Evolutionary conservation across 2,797 vertebrate genomes (phyloP).

Genomic region (Lophius americanus): DNA sequence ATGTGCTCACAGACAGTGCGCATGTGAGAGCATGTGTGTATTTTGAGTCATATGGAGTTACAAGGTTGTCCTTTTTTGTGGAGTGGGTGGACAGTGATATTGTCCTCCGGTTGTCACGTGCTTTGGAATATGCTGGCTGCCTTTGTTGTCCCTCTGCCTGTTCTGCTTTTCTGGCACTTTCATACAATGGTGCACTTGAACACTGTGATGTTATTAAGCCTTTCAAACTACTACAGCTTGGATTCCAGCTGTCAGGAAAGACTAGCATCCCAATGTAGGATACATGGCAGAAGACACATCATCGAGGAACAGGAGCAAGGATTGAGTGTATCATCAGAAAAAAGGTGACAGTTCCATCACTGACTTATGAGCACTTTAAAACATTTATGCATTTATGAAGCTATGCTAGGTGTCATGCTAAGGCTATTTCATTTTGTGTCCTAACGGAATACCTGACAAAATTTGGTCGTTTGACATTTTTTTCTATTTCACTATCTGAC

Average conservation of each 20-base stretch:
- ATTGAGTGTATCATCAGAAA: conserved; percentile 58
- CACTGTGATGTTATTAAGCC: conserved; percentile 82
- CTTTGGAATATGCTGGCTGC: conserved; percentile 86
- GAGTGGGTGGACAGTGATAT: conserved; percentile 77
- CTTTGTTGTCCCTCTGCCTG: conserved; percentile 81
- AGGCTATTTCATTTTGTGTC: conserved; percentile 17
- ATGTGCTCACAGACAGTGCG: conserved; percentile 46
- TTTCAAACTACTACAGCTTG: conserved; percentile 82
- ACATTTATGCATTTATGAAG: conserved; percentile 14
- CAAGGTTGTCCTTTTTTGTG: conserved; percentile 76
- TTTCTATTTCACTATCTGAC: not conserved
- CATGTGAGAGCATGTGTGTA: conserved; percentile 55
- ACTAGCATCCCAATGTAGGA: conserved; percentile 74
- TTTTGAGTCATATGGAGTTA: conserved; percentile 68
- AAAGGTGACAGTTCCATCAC: conserved; percentile 61
- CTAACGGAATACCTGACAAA: not conserved
- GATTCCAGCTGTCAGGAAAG: conserved; percentile 80
- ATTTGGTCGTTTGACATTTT: not conserved
- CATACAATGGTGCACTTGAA: conserved; percentile 85
- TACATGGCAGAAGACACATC: conserved; percentile 77
- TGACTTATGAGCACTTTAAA: conserved; percentile 18
- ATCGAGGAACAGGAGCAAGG: conserved; percentile 62
- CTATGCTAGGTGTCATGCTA: conserved; percentile 16
- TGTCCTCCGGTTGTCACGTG: conserved; percentile 81
- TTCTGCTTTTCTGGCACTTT: conserved; percentile 89